Evolutionary conservation across 2,797 vertebrate genomes (phyloP).

Genomic region (Chelon labrosus): DNA sequence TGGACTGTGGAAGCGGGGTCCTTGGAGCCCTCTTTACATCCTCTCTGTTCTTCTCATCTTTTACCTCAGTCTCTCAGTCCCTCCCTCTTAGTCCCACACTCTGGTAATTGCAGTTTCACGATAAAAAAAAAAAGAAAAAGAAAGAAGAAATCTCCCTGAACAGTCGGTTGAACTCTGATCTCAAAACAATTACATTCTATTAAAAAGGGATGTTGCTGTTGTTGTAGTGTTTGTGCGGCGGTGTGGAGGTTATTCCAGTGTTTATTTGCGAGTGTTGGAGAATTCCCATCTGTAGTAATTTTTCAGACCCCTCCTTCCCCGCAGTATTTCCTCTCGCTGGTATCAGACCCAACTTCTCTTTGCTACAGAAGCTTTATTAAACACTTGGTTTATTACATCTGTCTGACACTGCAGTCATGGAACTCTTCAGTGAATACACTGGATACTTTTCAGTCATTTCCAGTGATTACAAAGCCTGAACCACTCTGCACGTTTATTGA

Average conservation of each 20-base stretch:
- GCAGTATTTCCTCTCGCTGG: background rate
- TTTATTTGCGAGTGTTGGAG: slow-evolving; percentile 12
- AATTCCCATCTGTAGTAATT: slow-evolving; percentile 19
- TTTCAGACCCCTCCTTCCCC: background rate
- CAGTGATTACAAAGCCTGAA: background rate
- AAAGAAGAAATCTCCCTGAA: slow-evolving; percentile 13
- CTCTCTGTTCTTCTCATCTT: slow-evolving; percentile 29
- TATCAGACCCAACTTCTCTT: background rate
- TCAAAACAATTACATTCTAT: slow-evolving; percentile 48
- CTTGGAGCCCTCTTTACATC: slow-evolving; percentile 57
- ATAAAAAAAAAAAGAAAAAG: slow-evolving; percentile 26
- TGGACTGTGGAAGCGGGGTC: slow-evolving; percentile 33
- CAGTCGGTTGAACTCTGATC: slow-evolving; percentile 49
- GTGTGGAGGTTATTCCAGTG: slow-evolving; percentile 9
- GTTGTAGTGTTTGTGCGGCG: slow-evolving; percentile 6
- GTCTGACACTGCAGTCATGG: background rate
- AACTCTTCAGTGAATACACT: slow-evolving; percentile 3
- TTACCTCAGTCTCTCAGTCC: background rate
- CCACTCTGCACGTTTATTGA: no score
- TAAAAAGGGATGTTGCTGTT: background rate
- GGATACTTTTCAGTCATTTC: background rate
- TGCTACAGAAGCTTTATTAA: background rate
- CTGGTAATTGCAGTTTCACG: slow-evolving; percentile 56
- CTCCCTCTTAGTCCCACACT: slow-evolving; percentile 9
- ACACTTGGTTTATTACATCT: background rate